Percentiles rank a stretch among this genome's conserved stretches.
These are phyloP conservation scores for Nymphalis polychloros DNA, from an alignment of 2,888 invertebrate species.

Conservation along the genomic window DNA sequence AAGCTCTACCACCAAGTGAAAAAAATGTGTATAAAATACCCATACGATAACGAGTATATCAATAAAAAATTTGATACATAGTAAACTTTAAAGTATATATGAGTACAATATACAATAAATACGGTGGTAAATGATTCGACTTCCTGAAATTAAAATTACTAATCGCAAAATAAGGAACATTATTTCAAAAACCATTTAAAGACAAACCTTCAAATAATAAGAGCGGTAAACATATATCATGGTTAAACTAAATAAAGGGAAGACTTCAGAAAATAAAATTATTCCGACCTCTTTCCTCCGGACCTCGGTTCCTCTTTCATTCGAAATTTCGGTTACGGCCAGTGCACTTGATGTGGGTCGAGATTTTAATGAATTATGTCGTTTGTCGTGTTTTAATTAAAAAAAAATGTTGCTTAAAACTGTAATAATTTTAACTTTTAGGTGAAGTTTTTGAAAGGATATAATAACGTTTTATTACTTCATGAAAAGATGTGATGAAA, in stretches of 20 bases:
- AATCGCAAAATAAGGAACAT: too few species aligned
- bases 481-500: background rate
- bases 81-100: too few species aligned
- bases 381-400: conserved; percentile 5
- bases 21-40: too few species aligned
- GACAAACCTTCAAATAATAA: background rate
- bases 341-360: conserved; percentile 26
- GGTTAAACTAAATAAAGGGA: conserved; percentile 12
- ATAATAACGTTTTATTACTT: background rate
- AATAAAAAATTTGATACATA: too few species aligned
- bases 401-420: background rate
- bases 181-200: too few species aligned
- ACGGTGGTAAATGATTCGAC: too few species aligned
- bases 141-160: too few species aligned
- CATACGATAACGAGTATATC: too few species aligned
- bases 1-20: too few species aligned
- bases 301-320: conserved; percentile 9
- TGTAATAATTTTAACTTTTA: background rate
- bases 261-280: conserved; percentile 31
- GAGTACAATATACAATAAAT: too few species aligned
- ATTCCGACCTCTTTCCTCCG: conserved; percentile 28
- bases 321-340: conserved; percentile 22
- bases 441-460: background rate
- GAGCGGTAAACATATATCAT: background rate
- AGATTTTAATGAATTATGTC: conserved; percentile 27